These are phyloP conservation scores for Amphibalanus amphitrite DNA, from an alignment of 1,140 invertebrate species.

Conservation along the genomic window DNA sequence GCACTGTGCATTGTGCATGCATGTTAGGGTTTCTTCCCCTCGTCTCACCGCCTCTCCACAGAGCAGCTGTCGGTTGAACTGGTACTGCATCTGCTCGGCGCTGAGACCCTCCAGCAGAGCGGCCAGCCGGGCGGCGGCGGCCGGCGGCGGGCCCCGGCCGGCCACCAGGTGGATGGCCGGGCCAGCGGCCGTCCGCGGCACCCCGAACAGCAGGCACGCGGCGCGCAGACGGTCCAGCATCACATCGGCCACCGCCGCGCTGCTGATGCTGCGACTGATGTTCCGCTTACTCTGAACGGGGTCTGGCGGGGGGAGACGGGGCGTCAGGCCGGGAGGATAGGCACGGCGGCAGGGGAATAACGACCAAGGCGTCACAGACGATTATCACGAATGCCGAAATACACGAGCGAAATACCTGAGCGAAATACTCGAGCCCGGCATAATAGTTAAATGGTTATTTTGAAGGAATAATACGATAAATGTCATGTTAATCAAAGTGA, in stretches of 20 bases:
- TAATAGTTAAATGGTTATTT: too few relatives aligned
- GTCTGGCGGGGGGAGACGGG: slow-evolving; percentile 4
- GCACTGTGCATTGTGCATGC: too few relatives aligned
- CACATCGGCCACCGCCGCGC: slow-evolving; percentile 14
- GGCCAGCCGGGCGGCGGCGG: neutral
- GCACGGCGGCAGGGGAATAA: too few relatives aligned
- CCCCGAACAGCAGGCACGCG: neutral
- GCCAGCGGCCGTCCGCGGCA: neutral
- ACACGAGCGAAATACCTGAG: too few relatives aligned
- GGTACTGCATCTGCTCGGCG: slow-evolving; percentile 1
- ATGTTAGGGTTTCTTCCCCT: too few relatives aligned
- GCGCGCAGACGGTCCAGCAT: slow-evolving; percentile 15
- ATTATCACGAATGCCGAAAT: too few relatives aligned
- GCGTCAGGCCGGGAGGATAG: too few relatives aligned
- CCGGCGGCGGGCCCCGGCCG: slow-evolving; percentile 14
- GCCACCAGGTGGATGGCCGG: slow-evolving; percentile 15
- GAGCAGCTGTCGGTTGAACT: slow-evolving; percentile 9
- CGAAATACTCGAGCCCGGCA: too few relatives aligned
- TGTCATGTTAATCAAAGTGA: too few relatives aligned
- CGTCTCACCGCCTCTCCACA: slow-evolving; percentile 12
- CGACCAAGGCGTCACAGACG: too few relatives aligned
- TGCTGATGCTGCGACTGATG: neutral
- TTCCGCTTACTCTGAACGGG: neutral
- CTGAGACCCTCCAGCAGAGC: slow-evolving; percentile 2
- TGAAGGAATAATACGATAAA: too few relatives aligned